Conservation (phyloP, 1,140 invertebrate genomes). For the Panonychus citri region DNA sequence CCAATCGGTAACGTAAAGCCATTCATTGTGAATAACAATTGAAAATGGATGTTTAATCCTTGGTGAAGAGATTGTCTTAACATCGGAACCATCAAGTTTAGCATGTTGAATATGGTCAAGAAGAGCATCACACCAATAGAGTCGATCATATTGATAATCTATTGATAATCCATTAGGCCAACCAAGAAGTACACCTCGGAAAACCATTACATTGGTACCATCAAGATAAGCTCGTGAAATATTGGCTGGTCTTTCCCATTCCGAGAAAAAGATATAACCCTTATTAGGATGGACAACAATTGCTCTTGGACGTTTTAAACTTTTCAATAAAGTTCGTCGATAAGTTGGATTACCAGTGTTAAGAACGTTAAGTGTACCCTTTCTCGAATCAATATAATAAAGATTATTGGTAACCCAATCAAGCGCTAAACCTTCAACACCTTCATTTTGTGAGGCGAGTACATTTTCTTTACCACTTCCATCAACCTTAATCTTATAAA, state of each 20-base stretch:
- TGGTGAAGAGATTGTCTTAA: constrained; percentile 63
- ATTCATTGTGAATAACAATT: constrained; percentile 75
- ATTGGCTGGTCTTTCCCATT: constrained; percentile 86
- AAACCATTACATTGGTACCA: constrained; percentile 58
- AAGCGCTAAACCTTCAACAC: constrained; percentile 82
- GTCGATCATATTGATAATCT: constrained; percentile 55
- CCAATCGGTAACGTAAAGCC: constrained; percentile 95
- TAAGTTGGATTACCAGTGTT: constrained; percentile 61
- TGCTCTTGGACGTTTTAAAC: constrained; percentile 69
- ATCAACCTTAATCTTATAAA: constrained; percentile 68
- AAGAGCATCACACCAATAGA: constrained; percentile 88
- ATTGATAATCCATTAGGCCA: constrained; percentile 89
- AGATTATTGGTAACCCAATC: constrained; percentile 94
- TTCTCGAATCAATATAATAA: constrained; percentile 90
- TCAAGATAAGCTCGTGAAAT: constrained; percentile 74
- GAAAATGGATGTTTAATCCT: constrained; percentile 81
- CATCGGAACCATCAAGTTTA: constrained; percentile 73
- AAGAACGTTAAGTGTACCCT: constrained; percentile 80
- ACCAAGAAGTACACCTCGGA: constrained; percentile 72
- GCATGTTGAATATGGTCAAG: constrained; percentile 88
- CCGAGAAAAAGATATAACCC: constrained; percentile 75
- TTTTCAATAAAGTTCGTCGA: constrained; percentile 55
- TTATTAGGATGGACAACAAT: constrained; percentile 89
- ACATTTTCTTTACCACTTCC: constrained; percentile 73
- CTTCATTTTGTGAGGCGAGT: constrained; percentile 82